Evolutionary conservation across 2,797 vertebrate genomes (phyloP).

Genomic region (Pterois miles): DNA sequence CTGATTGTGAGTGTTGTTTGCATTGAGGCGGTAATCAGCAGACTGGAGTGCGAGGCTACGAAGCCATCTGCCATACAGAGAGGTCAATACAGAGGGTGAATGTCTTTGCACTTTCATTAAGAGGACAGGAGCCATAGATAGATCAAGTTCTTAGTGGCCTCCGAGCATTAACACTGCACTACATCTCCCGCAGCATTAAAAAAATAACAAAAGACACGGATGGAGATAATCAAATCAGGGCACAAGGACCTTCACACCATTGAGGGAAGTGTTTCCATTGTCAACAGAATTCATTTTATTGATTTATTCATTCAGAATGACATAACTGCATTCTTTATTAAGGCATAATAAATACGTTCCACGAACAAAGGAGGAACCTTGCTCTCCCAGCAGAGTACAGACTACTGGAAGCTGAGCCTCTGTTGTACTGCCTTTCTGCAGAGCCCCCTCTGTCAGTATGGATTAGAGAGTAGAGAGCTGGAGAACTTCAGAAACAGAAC

Average conservation of each 20-base stretch:
- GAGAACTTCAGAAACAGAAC: constrained; percentile 66
- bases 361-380: constrained; percentile 35
- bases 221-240: constrained; percentile 28
- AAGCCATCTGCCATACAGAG: constrained; percentile 56
- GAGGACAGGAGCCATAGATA: constrained; percentile 23
- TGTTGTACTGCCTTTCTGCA: constrained; percentile 58
- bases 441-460: constrained; percentile 66
- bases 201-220: constrained; percentile 11
- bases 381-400: constrained; percentile 63
- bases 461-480: constrained; percentile 70
- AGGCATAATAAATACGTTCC: constrained; percentile 58
- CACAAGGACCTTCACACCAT: constrained; percentile 10
- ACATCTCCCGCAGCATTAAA: constrained; percentile 11
- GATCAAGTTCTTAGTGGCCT: constrained; percentile 38
- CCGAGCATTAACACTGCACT: constrained; percentile 27
- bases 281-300: constrained; percentile 36
- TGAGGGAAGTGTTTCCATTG: constrained; percentile 33
- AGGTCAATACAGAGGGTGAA: constrained; percentile 53
- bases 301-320: constrained; percentile 46
- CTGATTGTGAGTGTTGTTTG: constrained; percentile 76
- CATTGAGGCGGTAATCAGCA: constrained; percentile 58
- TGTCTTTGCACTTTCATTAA: constrained; percentile 47
- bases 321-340: constrained; percentile 57
- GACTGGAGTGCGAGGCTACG: constrained; percentile 28
- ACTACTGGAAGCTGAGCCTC: constrained; percentile 50